Evolutionary conservation across 2,113 vertebrate species (phyloP), one percentile per base, ranked within the genome.

Genomic region (Cheilinus undulatus): DNA sequence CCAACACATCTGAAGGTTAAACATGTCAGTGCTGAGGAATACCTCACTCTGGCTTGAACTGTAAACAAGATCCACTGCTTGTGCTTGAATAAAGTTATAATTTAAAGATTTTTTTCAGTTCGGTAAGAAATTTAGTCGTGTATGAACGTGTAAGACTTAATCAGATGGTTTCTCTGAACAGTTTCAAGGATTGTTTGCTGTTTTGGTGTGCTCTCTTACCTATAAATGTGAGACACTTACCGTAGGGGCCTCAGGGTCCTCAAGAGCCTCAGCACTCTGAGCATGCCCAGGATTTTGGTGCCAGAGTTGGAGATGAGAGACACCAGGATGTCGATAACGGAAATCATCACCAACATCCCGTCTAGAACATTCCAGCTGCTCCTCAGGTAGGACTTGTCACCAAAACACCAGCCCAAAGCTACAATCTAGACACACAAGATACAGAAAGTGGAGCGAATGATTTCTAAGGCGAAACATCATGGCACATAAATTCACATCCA

Each of bases 301-400:
- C 97, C 95, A 0, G 95, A 96, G 89, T 97, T 96, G 1, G 96
- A 99, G 78, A 98, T 94, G 93, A 98, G 81, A 0, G 96, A 97
- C 77, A 99, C 97, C 75, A 99, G 94, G 90, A 99, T 96, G 91
- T 99, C 97, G 5, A 97, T 96, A 60, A 96, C 94, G 0, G 98
- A 99, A 88, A 99, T 98, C 91, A 98, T 93, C 88, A 99, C 98
- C 84, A 99, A 85, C 90, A 99, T 95, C 51, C 98, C 98, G 8
- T 99, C 98, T 73, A 99, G 94, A 62, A 99, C 50, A 5, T 99
- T 99, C 98, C 98, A 99, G 89, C 95, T 98, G 93, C 97, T 99
- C 76, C 95, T 96, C 89, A 99, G 92, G 90, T 99, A 99, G 0
- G 95, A 90, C 77, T 96, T 95, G 61, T 97, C 92, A 45, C 98